phyloP scores from a whole-genome alignment of 2,888 invertebrate species.

The Mechanitis messenoides region DNA sequence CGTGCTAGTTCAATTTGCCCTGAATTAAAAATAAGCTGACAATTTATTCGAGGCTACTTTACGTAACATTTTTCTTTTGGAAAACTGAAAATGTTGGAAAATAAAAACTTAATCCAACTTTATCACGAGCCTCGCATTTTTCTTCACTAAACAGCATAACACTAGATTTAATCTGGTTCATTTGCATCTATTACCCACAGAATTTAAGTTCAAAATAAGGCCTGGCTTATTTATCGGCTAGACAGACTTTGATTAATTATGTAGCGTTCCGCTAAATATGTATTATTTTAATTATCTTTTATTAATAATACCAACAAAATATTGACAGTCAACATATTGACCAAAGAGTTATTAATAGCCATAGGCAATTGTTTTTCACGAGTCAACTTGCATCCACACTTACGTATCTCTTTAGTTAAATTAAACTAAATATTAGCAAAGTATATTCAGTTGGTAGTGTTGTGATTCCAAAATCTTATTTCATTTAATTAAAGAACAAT shows the following conservation, averaged over 20 bases:
- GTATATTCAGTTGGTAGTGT: too few relatives aligned
- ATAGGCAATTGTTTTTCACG: too few relatives aligned
- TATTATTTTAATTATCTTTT: too few relatives aligned
- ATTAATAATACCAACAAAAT: too few relatives aligned
- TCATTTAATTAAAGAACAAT: too few relatives aligned
- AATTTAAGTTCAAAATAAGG: constrained; percentile 5
- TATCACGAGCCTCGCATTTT: constrained; percentile 19
- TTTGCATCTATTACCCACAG: constrained; percentile 21
- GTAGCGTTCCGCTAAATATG: not conserved
- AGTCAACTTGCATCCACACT: too few relatives aligned
- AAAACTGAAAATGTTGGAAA: constrained; percentile 20
- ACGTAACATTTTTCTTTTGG: constrained; percentile 7
- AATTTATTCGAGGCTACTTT: constrained; percentile 22
- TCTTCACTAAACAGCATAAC: constrained; percentile 16
- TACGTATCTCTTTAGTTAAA: too few relatives aligned
- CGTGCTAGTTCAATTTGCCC: constrained; percentile 15
- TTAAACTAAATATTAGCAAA: too few relatives aligned
- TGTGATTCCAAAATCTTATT: too few relatives aligned
- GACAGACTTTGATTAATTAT: not conserved
- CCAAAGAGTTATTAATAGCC: too few relatives aligned
- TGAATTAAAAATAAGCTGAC: constrained; percentile 18
- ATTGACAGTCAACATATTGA: too few relatives aligned
- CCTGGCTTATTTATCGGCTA: not conserved
- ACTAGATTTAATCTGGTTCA: constrained; percentile 24
- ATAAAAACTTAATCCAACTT: constrained; percentile 27